Evolutionary conservation across 2,888 invertebrate genomes (phyloP), one percentile per base, ranked within the genome.

Genomic region (Habrosyne pyritoides): DNA sequence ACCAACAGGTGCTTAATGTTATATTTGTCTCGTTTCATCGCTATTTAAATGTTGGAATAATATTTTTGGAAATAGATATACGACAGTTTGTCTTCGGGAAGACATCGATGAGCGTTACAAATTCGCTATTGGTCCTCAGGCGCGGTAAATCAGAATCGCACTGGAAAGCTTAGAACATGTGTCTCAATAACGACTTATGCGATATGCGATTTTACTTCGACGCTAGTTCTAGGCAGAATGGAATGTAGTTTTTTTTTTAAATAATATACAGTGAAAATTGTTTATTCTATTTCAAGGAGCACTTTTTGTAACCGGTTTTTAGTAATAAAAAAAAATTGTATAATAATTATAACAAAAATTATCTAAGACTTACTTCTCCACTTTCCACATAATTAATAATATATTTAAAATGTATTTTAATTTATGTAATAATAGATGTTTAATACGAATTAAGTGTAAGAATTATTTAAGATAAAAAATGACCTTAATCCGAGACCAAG

Each of bases 101-200:
- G 26, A 42, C 42, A 49, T 49, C 21, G 26, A 30, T 54, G 56
- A 59, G 26, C 28, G 12, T 50, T 18, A 14, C 48, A 8, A 14
- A 28, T 61, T 70, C 59, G 67, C 64, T 70, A 75, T 69, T 69
- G 71, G 72, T 73, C 73, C 68, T 67, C 66, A 66, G 66, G 66
- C 56, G 66, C 69, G 62, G 69, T 79, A 81, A 76, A 78, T 81
- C 79, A 74, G 78, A 71, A 75, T 77, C 69, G 68, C 67, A 5
- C 67, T 60, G 67, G 76, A 75, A 75, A 75, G 71, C 66, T 66
- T 65, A 60, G 71, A 73, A 63, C 76, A 80, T 80, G 76, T 79
- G 82, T 82, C 80, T 81, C 80, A 79, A 81, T 81, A 80, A 81
- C 72, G 80, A 67, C 71, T 64, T 67, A 67, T 67, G 72, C 71